A percentile compares a stretch with the other conserved stretches of the same genome.
Conservation (phyloP, 2,888 invertebrate species). For the Brachyptera risi region DNA sequence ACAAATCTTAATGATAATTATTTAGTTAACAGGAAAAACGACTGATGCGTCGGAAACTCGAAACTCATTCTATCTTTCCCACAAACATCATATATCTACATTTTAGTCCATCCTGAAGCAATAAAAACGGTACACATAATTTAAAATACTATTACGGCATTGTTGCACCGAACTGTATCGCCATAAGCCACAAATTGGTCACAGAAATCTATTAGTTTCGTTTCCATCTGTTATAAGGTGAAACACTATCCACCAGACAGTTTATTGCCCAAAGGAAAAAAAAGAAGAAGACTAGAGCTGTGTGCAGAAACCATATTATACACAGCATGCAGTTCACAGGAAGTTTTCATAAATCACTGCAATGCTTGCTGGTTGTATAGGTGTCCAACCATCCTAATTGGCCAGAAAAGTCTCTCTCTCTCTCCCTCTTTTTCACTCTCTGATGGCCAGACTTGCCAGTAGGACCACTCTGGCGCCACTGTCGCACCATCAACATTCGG, state of each 20-base stretch:
- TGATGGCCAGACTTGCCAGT: not conserved
- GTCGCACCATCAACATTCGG: not conserved
- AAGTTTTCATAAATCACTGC: not conserved
- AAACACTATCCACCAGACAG: not conserved
- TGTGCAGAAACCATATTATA: not conserved
- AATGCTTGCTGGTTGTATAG: slow-evolving; percentile 1
- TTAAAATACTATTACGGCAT: no score
- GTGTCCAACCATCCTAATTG: slow-evolving; percentile 31
- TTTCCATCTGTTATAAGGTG: not conserved
- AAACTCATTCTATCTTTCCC: no score
- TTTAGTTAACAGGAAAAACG: no score
- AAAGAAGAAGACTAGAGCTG: no score
- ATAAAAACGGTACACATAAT: no score
- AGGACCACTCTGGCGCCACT: slow-evolving; percentile 4
- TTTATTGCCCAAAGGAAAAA: no score
- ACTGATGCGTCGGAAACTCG: no score
- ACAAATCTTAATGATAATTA: no score
- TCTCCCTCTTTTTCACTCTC: no score
- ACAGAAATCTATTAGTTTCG: not conserved
- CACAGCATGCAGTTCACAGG: slow-evolving; percentile 1
- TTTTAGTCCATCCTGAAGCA: no score
- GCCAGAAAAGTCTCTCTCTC: slow-evolving; percentile 10
- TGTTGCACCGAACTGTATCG: no score
- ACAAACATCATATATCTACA: no score
- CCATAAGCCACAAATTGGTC: not conserved